Base-by-base conservation (phyloP, 2,113 vertebrate genomes). In the Sialia sialis region DNA sequence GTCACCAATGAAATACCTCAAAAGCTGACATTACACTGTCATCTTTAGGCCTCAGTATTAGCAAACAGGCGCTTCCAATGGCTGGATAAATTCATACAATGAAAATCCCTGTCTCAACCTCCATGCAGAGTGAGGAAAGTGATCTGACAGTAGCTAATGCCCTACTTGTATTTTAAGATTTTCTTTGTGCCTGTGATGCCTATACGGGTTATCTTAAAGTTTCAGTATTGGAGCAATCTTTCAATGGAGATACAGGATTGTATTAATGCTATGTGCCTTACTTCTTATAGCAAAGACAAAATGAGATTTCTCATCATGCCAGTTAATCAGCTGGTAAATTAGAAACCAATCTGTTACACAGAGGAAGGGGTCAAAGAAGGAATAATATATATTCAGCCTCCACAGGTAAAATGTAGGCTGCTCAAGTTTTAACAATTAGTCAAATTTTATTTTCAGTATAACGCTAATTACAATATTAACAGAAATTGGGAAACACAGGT, bases 131-230 rank as follows among this genome's bases (percentile, higher is more conserved):
- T 30, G 64, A 64, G 19, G 49, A 54, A 72, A 89, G 21, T 36
- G 51, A 69, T 82, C 69, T 82, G 58, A 78, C 80, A 85, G 77
- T 72, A 81, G 54, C 78, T 94, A 75, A 87, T 68, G 41, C 14
- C 17, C 38, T 62, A 25, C 26, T 73, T 11, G 1, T 36, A 46
- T 78, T 69, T 89, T 46, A 79, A 79, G 52, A 69, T 73, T 87
- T 75, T 91, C 84, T 89, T 91, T 59, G 30, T 30, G 15, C 58
- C 27, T 56, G 18, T 60, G 66, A 64, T 78, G 58, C 55, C 59
- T 66, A 4, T 17, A 58, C 12, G 58, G 34, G 36, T 84, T 92
- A 60, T 82, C 89, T 90, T 84, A 64, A 89, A 58, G 23, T 64
- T 93, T 39, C 44, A 11, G 29, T 59, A 64, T 10, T 27, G 62